Percentiles rank a stretch among this genome's conserved stretches.
These are phyloP conservation scores for Brachionichthys hirsutus DNA, from an alignment of 2,113 vertebrate species.

Conservation along the genomic window DNA sequence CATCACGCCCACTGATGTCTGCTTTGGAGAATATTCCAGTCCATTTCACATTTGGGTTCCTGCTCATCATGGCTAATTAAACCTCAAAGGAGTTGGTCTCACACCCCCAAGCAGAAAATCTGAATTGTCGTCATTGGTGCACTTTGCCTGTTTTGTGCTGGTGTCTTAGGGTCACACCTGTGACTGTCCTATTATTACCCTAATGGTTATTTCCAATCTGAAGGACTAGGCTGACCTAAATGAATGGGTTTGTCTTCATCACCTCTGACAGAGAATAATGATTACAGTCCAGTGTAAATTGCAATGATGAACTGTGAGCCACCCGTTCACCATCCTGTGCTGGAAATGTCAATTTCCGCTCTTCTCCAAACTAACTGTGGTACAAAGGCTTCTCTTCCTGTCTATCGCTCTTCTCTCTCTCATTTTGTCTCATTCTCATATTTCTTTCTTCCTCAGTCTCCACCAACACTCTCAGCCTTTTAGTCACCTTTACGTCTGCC, in stretches of 20 bases:
- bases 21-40: slow-evolving; percentile 19
- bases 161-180: not conserved
- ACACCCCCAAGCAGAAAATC: not conserved
- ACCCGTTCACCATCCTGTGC: slow-evolving; percentile 4
- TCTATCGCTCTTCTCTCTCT: too few relatives aligned
- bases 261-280: slow-evolving; percentile 19
- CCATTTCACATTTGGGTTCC: slow-evolving; percentile 13
- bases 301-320: slow-evolving; percentile 22
- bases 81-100: slow-evolving; percentile 11
- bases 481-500: not conserved
- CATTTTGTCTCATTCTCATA: not conserved
- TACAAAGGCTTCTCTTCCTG: too few relatives aligned
- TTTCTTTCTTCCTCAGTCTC: not conserved
- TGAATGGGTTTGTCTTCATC: slow-evolving; percentile 37
- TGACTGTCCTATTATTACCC: slow-evolving; percentile 3
- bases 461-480: slow-evolving; percentile 12
- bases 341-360: too few relatives aligned
- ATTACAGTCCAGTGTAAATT: slow-evolving; percentile 34
- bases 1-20: not conserved
- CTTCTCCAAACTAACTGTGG: too few relatives aligned
- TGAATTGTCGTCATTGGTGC: not conserved
- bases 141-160: not conserved
- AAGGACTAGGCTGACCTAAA: slow-evolving; percentile 12
- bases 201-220: slow-evolving; percentile 10
- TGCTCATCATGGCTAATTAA: slow-evolving; percentile 37